Conservation (phyloP, 1,140 invertebrate species). For the Scaptomyza pallida region DNA sequence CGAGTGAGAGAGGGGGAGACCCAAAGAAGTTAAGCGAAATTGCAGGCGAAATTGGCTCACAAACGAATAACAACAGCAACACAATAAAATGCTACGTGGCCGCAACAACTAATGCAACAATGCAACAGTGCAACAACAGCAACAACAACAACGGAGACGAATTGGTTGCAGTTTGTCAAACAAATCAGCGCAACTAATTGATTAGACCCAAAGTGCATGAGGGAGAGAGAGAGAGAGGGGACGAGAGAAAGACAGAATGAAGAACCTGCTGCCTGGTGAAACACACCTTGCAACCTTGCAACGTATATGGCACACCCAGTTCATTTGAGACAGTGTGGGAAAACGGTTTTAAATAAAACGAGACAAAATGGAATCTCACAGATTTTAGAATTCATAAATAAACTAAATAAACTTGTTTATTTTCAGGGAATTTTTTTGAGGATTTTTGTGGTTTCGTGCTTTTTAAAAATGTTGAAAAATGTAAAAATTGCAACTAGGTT, state of each 20-base stretch:
- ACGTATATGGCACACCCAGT: slow-evolving; percentile 14
- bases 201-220: slow-evolving; percentile 23
- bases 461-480: too few species aligned
- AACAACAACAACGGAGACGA: slow-evolving; percentile 2
- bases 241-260: neutral
- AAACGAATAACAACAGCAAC: slow-evolving; percentile 28
- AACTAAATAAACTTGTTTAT: too few species aligned
- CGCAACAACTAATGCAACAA: slow-evolving; percentile 36
- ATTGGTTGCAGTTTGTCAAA: slow-evolving; percentile 50
- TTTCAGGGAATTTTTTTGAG: too few species aligned
- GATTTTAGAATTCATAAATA: too few species aligned
- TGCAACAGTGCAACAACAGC: slow-evolving; percentile 9
- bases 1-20: neutral
- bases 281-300: slow-evolving; percentile 15
- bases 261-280: slow-evolving; percentile 6
- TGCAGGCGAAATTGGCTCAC: slow-evolving; percentile 39
- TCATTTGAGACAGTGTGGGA: neutral
- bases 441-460: too few species aligned
- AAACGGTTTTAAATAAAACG: too few species aligned
- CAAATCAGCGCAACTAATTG: slow-evolving; percentile 58
- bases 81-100: slow-evolving; percentile 39
- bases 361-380: too few species aligned
- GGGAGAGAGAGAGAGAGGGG: too few species aligned
- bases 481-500: too few species aligned
- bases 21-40: slow-evolving; percentile 27